Base-by-base conservation (phyloP, 2,113 vertebrate genomes). In the Xiphophorus hellerii region DNA sequence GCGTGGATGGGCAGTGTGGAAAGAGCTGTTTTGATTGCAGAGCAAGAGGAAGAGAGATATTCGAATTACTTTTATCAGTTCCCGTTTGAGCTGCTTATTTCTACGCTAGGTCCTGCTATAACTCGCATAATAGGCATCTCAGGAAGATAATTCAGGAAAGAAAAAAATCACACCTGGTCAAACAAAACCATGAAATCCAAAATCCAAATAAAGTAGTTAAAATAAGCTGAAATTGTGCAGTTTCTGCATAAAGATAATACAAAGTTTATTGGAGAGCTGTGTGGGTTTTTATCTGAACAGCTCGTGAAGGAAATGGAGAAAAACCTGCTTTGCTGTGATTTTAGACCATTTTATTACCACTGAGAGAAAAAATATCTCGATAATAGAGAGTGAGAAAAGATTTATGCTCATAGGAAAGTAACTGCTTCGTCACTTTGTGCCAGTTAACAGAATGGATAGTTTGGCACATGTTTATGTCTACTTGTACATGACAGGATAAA, bases 11-110 rank as follows among this genome's bases (percentile, higher is more conserved):
- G 25, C 25, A 72, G 27, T 31, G 70, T 70, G 63, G 68, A 42
- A 51, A 62, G 22, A 13, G 5, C 28, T 62, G 12, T 77, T 75
- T 73, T 44, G 69, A 84, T 74, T 78, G 70, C 85, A 81, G 42
- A 44, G 7, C 25, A 3, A 58, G 51, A 58, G 51, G 25, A n/a
- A 6, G 51, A 58, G 9, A 58, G 51, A n/a, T 58, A 58, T n/a
- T 9, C 51, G 11, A 58, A 58, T 58, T 58, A 58, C 51, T 58
- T 58, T 58, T 58, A 58, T 58, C 25, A n/a, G 22, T 58, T 58
- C 25, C 51, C n/a, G 51, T 58, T 58, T 3, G 1, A 58, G 51
- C 22, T n/a, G 22, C 10, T 58, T n/a, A 58, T 58, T 25, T 58
- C 22, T 58, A 25, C 9, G 22, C 25, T 58, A n/a, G 11, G 2